Evolutionary conservation across 2,113 vertebrate genomes (phyloP).

Genomic region (Aramus guarauna): DNA sequence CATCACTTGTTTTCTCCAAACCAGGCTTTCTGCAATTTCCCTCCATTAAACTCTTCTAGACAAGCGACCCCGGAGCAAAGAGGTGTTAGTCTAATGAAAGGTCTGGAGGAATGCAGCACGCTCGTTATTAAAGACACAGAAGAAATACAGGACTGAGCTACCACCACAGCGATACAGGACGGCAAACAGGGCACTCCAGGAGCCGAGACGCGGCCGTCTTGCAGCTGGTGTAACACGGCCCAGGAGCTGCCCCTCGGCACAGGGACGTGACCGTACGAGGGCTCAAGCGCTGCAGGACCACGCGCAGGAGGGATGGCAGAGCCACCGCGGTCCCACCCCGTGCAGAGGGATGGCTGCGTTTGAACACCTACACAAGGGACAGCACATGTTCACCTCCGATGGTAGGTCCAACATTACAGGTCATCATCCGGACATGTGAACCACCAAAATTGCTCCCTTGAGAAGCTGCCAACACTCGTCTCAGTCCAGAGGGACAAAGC

Average conservation of each 20-base stretch:
- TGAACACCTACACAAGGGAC: background rate
- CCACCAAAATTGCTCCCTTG: background rate
- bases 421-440: background rate
- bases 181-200: background rate
- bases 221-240: background rate
- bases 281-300: background rate
- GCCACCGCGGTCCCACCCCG: accelerated
- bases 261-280: background rate
- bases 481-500: background rate
- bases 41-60: slow-evolving; percentile 49
- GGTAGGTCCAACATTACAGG: accelerated
- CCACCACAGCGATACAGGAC: background rate
- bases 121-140: background rate
- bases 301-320: background rate
- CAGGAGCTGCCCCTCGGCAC: background rate
- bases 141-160: background rate
- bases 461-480: background rate
- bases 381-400: background rate
- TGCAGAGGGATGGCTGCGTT: background rate
- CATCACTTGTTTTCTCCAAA: slow-evolving; percentile 17
- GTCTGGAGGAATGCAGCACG: background rate
- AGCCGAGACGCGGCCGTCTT: accelerated
- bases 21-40: slow-evolving; percentile 46
- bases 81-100: slow-evolving; percentile 58
- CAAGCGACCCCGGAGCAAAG: background rate